Base-by-base conservation (phyloP, 2,113 vertebrate genomes). In the Otocyon megalotis region DNA sequence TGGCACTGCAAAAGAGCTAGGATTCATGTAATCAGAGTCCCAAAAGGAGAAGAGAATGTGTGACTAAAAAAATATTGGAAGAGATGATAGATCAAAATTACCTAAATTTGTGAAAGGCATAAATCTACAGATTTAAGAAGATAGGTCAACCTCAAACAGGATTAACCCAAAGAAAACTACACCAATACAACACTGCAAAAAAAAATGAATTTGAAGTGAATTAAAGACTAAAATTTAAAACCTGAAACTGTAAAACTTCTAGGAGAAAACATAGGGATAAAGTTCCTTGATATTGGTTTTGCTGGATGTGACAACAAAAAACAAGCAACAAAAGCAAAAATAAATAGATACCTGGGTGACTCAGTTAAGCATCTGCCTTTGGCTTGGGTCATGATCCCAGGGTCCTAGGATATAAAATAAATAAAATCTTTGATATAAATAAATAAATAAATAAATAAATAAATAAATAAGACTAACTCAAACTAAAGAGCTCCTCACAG, bases 41-140 rank as follows among this genome's bases (percentile, higher is more conserved):
- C 12, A 91, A 54, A 91, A 76, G 20, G 16, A 63, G 26, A 79
- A 4, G 24, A 92, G 30, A 85, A 8, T 88, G 2, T 90, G 37
- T 8, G 6, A 14, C 43, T 81, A 37, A 71, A 95, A 60, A 87
- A 71, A 26, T 71, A 5, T 32, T 81, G 62, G 32, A 94, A 54
- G 35, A 95, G 87, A 95, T 87, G 63, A 72, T 72, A 72, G 53
- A 12, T 87, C 43, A 87, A 58, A 83, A 50, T 30, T 77, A 53
- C 22, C 14, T 35, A 79, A 60, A 86, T 62, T 32, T 81, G 62
- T 71, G 14, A 43, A 69, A 53, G 20, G 5, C 22, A 86, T 95
- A 85, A 90, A 53, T 15, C 43, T 81, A 43, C 7, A 43, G 32
- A 54, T 54, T 92, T 43, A 91, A 79, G 22, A 91, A 79, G 20